These are phyloP conservation scores for Mormoops blainvillei DNA, from an alignment of 2,113 vertebrate species.

Conservation along the genomic window DNA sequence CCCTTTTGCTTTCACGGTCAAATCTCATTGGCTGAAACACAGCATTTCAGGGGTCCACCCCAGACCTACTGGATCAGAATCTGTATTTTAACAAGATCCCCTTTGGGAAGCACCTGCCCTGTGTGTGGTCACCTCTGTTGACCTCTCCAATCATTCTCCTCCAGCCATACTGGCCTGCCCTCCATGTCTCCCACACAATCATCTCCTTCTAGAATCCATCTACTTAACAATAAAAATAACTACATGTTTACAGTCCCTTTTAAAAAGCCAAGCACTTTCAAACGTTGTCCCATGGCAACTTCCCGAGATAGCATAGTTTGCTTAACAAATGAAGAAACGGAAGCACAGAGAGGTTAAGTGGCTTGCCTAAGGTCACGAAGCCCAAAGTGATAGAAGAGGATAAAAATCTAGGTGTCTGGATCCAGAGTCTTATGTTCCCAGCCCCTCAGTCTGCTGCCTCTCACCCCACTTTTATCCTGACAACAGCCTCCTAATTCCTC, in stretches of 20 bases:
- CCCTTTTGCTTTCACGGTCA: neutral
- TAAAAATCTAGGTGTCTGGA: neutral
- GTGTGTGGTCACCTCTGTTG: neutral
- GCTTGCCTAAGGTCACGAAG: neutral
- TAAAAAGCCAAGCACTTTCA: neutral
- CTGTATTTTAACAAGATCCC: neutral
- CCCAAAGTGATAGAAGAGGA: neutral
- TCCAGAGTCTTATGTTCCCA: neutral
- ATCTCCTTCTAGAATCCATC: neutral
- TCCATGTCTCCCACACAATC: neutral
- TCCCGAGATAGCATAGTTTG: neutral
- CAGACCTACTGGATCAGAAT: neutral
- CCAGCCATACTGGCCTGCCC: neutral
- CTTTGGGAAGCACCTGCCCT: neutral
- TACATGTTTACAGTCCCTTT: neutral
- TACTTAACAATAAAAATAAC: neutral
- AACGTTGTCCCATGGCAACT: neutral
- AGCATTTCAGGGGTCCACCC: neutral
- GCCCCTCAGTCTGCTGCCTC: neutral
- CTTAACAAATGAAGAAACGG: neutral
- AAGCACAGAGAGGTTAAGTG: neutral
- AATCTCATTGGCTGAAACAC: neutral
- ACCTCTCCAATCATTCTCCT: neutral
- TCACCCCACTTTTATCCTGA: neutral
- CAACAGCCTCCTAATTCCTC: neutral